Conservation (phyloP, 1,140 invertebrate genomes). For the Dreissena polymorpha region DNA sequence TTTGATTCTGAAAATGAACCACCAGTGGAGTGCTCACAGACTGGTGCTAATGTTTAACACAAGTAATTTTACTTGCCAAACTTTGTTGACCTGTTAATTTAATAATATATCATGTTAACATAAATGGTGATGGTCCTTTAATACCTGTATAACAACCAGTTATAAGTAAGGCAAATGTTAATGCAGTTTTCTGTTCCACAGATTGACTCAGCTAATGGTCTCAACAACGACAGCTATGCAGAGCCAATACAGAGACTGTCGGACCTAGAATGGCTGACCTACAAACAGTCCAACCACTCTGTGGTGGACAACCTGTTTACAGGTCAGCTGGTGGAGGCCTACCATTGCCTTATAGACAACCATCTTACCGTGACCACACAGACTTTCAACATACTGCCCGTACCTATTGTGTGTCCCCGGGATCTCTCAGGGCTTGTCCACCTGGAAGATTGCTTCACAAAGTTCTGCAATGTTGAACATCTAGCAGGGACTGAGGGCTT, state of each 20-base stretch:
- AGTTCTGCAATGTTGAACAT: conserved; percentile 75
- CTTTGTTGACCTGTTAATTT: not conserved
- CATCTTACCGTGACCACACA: conserved; percentile 76
- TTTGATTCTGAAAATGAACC: too few species aligned
- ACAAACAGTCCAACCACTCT: conserved; percentile 76
- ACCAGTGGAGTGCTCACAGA: not conserved
- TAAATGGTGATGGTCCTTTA: not conserved
- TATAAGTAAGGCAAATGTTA: too few species aligned
- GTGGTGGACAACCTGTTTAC: conserved; percentile 75
- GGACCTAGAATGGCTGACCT: conserved; percentile 77
- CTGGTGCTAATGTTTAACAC: not conserved
- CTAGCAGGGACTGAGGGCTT: conserved; percentile 64
- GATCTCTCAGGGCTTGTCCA: conserved; percentile 69
- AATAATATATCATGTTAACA: conserved; percentile 5
- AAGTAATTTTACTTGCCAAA: too few species aligned
- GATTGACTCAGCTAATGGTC: conserved; percentile 76
- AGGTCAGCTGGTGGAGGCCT: conserved; percentile 76
- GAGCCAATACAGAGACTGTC: conserved; percentile 76
- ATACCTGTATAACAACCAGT: not conserved
- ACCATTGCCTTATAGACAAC: conserved; percentile 71
- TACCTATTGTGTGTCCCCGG: conserved; percentile 70
- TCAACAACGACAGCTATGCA: conserved; percentile 75
- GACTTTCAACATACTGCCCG: conserved; percentile 75
- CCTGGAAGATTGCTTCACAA: conserved; percentile 75
- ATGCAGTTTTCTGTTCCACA: conserved; percentile 53